These are phyloP conservation scores for Heteronetta atricapilla DNA, from an alignment of 2,113 vertebrate species.

Conservation along the genomic window DNA sequence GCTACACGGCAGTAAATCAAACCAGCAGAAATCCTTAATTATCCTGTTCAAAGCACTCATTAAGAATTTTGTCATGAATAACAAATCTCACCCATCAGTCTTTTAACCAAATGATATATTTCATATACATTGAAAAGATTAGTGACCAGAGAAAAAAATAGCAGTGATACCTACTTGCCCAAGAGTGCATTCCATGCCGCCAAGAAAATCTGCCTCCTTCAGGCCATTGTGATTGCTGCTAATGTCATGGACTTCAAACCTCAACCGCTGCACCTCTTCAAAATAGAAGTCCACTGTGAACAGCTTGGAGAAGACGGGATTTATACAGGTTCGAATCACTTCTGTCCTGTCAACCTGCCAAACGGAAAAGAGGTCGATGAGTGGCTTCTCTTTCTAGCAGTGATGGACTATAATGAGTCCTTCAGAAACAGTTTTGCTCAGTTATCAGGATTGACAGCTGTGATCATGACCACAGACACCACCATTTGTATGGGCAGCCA, in stretches of 20 bases:
- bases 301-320: constrained; percentile 93
- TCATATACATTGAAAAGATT: not conserved
- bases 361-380: not conserved
- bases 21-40: not conserved
- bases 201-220: constrained; percentile 90
- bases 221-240: constrained; percentile 90
- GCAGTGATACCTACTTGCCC: constrained; percentile 83
- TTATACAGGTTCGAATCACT: constrained; percentile 92
- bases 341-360: constrained; percentile 95
- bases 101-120: not conserved
- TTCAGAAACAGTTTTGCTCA: not conserved
- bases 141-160: accelerated
- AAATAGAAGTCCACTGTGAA: constrained; percentile 97
- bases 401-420: not conserved
- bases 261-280: constrained; percentile 93
- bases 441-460: not conserved
- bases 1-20: not conserved
- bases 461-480: not conserved
- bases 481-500: not conserved
- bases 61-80: not conserved
- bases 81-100: not conserved
- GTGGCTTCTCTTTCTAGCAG: not conserved
- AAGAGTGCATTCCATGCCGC: constrained; percentile 94
- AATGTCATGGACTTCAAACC: constrained; percentile 93
- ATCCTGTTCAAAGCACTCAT: not conserved